phyloP scores from a whole-genome alignment of 53 echinoderm and acorn worm species.

The Actinopyga echinites region DNA sequence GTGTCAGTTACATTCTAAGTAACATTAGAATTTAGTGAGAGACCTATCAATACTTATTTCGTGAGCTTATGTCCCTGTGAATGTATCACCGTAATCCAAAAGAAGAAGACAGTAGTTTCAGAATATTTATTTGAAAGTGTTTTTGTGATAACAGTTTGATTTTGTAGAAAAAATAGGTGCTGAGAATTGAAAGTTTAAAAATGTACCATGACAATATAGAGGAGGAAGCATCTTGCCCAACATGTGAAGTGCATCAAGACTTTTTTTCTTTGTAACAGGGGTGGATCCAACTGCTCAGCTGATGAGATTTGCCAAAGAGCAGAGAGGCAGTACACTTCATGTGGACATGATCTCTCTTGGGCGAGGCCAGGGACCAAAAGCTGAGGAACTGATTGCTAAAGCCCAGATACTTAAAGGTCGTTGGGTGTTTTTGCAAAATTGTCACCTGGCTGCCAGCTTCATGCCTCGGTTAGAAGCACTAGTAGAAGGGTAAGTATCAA shows the following conservation, averaged over 20 bases:
- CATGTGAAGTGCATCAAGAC: background rate
- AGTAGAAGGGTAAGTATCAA: constrained; percentile 82
- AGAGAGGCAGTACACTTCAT: constrained; percentile 87
- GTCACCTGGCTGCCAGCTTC: constrained; percentile 96
- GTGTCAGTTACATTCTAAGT: no score
- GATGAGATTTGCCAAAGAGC: constrained; percentile 96
- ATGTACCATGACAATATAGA: no score
- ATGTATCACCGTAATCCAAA: no score
- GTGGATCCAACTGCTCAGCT: constrained; percentile 95
- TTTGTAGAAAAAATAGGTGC: no score
- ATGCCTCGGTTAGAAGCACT: constrained; percentile 91
- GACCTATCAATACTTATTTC: no score
- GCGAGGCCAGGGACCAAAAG: constrained; percentile 96
- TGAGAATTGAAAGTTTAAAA: no score
- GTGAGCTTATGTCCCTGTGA: no score
- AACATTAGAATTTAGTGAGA: no score
- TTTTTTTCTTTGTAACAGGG: constrained; percentile 45
- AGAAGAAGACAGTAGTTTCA: no score
- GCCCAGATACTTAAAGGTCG: constrained; percentile 98
- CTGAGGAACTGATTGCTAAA: constrained; percentile 98
- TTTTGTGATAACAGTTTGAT: no score
- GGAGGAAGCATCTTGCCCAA: background rate
- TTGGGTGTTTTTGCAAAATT: constrained; percentile 98
- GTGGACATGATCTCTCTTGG: constrained; percentile 97
- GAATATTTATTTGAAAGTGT: no score